Evolutionary conservation across 2,797 vertebrate genomes (phyloP).

Genomic region (Sparus aurata): DNA sequence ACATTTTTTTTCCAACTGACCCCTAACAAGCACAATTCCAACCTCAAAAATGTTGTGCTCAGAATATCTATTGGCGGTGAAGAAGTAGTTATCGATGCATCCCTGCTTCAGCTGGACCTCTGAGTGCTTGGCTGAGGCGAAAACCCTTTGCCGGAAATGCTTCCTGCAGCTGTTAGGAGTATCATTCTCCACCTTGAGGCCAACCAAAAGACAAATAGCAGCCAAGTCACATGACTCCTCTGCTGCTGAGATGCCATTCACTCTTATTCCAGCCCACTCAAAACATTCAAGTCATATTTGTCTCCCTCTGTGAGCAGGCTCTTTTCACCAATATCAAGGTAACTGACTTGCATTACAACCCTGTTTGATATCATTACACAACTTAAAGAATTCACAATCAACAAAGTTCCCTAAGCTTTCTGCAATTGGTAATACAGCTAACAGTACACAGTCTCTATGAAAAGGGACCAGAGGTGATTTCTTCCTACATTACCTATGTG

Average conservation of each 20-base stretch:
- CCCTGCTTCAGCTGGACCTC: conserved; percentile 55
- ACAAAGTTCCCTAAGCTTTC: not conserved
- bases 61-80: not conserved
- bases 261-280: conserved; percentile 61
- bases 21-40: not conserved
- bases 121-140: conserved; percentile 64
- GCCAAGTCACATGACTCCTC: conserved; percentile 77
- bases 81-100: conserved; percentile 36
- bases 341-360: conserved; percentile 22
- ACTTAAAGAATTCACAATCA: conserved; percentile 5
- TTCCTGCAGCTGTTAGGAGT: conserved; percentile 83
- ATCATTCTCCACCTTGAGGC: conserved; percentile 83
- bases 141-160: conserved; percentile 81
- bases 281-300: conserved; percentile 70
- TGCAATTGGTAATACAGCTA: not conserved
- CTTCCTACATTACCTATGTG: not conserved
- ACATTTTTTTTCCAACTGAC: not conserved
- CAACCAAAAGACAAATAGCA: conserved; percentile 81
- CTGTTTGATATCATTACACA: conserved; percentile 5
- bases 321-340: conserved; percentile 36
- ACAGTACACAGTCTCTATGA: not conserved
- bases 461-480: not conserved
- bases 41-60: not conserved
- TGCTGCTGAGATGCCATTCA: conserved; percentile 66
- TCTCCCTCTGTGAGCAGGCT: conserved; percentile 25